Conservation (phyloP, 2,797 vertebrate genomes). For the Esox lucius region DNA sequence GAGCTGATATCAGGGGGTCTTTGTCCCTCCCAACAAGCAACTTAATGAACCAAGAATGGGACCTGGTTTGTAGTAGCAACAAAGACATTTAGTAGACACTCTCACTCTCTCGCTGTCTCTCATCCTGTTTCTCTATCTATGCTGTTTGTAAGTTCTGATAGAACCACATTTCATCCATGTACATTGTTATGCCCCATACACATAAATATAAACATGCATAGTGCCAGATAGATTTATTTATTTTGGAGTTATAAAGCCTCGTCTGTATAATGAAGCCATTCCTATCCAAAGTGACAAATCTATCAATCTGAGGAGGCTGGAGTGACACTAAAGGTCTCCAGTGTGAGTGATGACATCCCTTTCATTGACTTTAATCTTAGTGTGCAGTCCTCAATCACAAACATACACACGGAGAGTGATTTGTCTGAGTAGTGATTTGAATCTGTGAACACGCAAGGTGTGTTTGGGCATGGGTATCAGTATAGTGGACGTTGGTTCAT, state of each 20-base stretch:
- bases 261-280: conserved; percentile 63
- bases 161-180: not conserved
- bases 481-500: conserved; percentile 31
- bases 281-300: conserved; percentile 68
- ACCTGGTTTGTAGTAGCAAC: conserved; percentile 38
- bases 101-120: not conserved
- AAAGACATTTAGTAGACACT: conserved; percentile 27
- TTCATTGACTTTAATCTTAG: conserved; percentile 66
- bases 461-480: conserved; percentile 14
- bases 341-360: conserved; percentile 69
- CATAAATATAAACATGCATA: not conserved
- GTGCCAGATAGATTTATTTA: not conserved
- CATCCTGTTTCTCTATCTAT: not conserved
- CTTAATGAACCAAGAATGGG: conserved; percentile 67
- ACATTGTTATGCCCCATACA: not conserved
- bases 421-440: conserved; percentile 10
- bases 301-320: conserved; percentile 61
- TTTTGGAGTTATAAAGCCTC: conserved; percentile 21
- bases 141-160: not conserved
- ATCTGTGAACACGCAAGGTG: conserved; percentile 25
- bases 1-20: conserved; percentile 84
- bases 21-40: conserved; percentile 64
- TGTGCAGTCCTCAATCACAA: conserved; percentile 29
- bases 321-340: conserved; percentile 74
- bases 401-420: not conserved